Percentiles rank a stretch among this genome's conserved stretches.
These are phyloP conservation scores for Psettodes erumei DNA, from an alignment of 2,113 vertebrate genomes.

Conservation along the genomic window DNA sequence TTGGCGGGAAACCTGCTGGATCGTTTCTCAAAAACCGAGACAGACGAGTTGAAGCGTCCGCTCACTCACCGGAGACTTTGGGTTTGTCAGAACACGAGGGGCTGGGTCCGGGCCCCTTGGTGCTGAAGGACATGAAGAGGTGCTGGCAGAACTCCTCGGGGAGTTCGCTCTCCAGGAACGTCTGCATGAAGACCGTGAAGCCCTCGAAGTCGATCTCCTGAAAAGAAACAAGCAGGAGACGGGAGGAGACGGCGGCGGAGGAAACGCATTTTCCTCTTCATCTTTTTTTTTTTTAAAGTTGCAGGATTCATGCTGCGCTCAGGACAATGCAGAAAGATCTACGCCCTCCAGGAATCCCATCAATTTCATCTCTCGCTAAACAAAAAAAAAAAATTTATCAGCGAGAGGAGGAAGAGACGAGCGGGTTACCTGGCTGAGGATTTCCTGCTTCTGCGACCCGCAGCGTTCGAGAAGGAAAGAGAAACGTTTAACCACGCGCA, in stretches of 20 bases:
- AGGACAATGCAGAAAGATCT: too few relatives aligned
- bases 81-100: slow-evolving; percentile 86
- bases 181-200: slow-evolving; percentile 97
- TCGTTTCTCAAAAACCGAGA: too few relatives aligned
- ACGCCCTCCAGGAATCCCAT: not conserved
- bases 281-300: not conserved
- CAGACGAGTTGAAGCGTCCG: too few relatives aligned
- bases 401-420: not conserved
- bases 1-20: slow-evolving; percentile 26
- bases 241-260: not conserved
- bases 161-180: slow-evolving; percentile 93
- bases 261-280: too few relatives aligned
- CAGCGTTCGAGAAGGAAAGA: slow-evolving; percentile 66
- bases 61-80: slow-evolving; percentile 74
- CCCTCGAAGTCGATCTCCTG: slow-evolving; percentile 96
- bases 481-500: not conserved
- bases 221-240: not conserved
- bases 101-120: slow-evolving; percentile 87
- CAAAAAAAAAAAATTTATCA: not conserved
- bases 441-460: slow-evolving; percentile 89
- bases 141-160: slow-evolving; percentile 91
- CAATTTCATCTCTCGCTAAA: not conserved
- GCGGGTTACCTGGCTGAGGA: slow-evolving; percentile 93
- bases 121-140: slow-evolving; percentile 94
- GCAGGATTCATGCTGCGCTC: not conserved